Evolutionary conservation across 2,888 invertebrate species (phyloP).

Genomic region (Antitype chi): DNA sequence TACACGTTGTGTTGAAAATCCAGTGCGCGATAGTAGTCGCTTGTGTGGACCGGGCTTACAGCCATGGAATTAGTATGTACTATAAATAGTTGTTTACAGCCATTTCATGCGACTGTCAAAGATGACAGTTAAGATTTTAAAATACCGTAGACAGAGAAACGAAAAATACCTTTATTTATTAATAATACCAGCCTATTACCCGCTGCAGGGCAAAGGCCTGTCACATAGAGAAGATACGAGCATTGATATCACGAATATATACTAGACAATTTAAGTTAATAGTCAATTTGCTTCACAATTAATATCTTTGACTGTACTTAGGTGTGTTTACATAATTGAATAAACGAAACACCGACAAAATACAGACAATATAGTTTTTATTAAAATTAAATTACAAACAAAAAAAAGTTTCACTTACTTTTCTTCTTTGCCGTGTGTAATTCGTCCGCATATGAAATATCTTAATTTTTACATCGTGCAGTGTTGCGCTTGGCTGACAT

Average conservation of each 20-base stretch:
- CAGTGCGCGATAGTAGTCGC: neutral
- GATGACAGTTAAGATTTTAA: neutral
- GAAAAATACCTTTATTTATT: no score
- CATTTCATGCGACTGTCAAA: neutral
- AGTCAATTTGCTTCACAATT: neutral
- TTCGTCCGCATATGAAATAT: conserved; percentile 60
- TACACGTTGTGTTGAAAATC: neutral
- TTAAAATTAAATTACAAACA: neutral
- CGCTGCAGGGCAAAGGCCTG: neutral
- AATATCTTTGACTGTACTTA: neutral
- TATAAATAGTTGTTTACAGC: neutral
- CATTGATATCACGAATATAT: neutral
- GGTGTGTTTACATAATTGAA: neutral
- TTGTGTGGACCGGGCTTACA: neutral
- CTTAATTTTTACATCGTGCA: conserved; percentile 56
- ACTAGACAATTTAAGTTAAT: neutral
- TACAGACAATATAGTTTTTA: neutral
- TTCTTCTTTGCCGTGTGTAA: conserved; percentile 62
- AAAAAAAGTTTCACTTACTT: conserved; percentile 51
- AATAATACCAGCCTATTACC: neutral
- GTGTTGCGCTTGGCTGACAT: conserved; percentile 37
- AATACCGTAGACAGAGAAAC: no score
- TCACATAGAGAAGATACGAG: neutral
- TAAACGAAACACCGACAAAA: neutral
- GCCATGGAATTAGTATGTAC: neutral